A percentile compares a stretch with the other conserved stretches of the same genome.
These are phyloP conservation scores for Chloropsis hardwickii DNA, from an alignment of 2,113 vertebrate genomes.

Conservation along the genomic window DNA sequence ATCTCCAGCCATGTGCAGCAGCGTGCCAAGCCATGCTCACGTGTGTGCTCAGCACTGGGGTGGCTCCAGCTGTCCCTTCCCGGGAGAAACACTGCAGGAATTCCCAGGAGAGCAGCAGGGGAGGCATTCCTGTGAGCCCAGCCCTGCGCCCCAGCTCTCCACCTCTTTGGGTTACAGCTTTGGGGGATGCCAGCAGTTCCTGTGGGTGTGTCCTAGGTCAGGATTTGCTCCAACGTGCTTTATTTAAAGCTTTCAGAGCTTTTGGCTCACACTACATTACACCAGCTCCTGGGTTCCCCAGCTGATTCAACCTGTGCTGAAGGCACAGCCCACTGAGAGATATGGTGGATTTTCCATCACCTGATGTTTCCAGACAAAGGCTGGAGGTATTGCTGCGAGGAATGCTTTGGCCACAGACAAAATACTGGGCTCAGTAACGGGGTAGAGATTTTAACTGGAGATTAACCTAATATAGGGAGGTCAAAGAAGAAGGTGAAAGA, in stretches of 20 bases:
- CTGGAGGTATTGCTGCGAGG: neutral
- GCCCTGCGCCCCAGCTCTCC: fast-evolving
- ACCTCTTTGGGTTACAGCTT: fast-evolving
- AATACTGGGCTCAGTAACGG: neutral
- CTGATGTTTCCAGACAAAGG: neutral
- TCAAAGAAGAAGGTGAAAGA: neutral
- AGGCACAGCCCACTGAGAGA: neutral
- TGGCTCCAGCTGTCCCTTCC: neutral
- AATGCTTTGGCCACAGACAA: neutral
- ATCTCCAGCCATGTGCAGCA: neutral
- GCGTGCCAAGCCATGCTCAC: fast-evolving
- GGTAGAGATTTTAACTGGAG: neutral
- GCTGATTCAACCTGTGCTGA: neutral
- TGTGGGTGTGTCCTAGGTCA: neutral
- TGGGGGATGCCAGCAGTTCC: neutral
- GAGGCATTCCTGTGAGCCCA: fast-evolving
- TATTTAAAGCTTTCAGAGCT: neutral
- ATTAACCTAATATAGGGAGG: neutral
- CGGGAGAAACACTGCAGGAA: fast-evolving
- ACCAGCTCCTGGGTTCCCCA: neutral
- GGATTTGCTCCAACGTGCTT: fast-evolving
- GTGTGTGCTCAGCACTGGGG: fast-evolving
- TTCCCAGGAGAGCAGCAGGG: neutral
- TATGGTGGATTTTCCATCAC: neutral
- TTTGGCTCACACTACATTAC: neutral